A percentile compares a stretch with the other conserved stretches of the same genome.
Evolutionary conservation across 1,140 invertebrate species (phyloP).

Genomic region (Saccostrea glomerata): DNA sequence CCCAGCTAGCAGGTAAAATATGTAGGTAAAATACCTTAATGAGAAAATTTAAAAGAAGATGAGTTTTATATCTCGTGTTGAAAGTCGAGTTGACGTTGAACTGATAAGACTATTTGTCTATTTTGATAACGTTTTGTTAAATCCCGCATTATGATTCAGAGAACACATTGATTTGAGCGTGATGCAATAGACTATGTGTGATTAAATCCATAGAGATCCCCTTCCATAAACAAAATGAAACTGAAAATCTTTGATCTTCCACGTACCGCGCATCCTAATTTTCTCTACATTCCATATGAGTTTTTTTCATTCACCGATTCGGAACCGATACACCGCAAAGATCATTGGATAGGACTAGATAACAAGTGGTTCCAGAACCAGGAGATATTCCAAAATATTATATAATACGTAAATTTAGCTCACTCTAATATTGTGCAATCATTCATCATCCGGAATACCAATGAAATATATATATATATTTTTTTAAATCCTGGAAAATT

Average conservation of each 20-base stretch:
- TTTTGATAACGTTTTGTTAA: conserved; percentile 33
- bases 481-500: not conserved
- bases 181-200: conserved; percentile 23
- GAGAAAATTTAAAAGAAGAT: conserved; percentile 25
- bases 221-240: conserved; percentile 16
- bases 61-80: conserved; percentile 18
- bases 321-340: not conserved
- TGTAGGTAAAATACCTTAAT: conserved; percentile 26
- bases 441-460: not conserved
- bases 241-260: not conserved
- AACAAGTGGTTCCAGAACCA: conserved; percentile 5
- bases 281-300: conserved; percentile 4
- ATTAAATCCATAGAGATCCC: conserved; percentile 6
- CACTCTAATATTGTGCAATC: conserved; percentile 1
- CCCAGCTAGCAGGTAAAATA: not conserved
- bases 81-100: conserved; percentile 4
- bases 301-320: conserved; percentile 29
- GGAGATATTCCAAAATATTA: conserved; percentile 6
- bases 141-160: conserved; percentile 26
- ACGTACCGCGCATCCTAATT: conserved; percentile 3
- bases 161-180: conserved; percentile 23
- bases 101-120: conserved; percentile 31
- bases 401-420: not conserved
- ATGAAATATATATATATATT: not conserved
- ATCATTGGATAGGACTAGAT: not conserved